phyloP scores from a whole-genome alignment of 1,140 invertebrate species.

The Drosophila nigrodunni region DNA sequence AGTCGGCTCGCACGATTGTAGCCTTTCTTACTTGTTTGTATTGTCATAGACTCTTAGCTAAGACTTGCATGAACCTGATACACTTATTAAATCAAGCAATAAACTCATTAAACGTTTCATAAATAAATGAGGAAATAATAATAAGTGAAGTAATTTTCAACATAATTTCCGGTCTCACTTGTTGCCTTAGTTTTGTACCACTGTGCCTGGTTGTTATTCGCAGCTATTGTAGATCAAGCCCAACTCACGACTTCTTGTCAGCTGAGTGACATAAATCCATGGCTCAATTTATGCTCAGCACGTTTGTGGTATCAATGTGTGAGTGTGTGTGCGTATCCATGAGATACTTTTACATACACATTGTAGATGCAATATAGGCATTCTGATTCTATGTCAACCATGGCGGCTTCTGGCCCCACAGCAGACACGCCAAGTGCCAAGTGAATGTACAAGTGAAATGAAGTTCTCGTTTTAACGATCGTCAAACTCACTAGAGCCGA shows the following conservation, averaged over 20 bases:
- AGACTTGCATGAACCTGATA: too few relatives aligned
- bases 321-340: conserved; percentile 30
- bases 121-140: neutral
- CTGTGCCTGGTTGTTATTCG: conserved; percentile 31
- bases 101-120: too few relatives aligned
- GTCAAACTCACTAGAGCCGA: conserved; percentile 65
- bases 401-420: conserved; percentile 4
- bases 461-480: conserved; percentile 61
- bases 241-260: conserved; percentile 48
- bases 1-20: too few relatives aligned
- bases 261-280: conserved; percentile 78
- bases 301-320: conserved; percentile 37
- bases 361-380: neutral
- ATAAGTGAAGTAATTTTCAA: neutral
- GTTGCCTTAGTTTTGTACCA: neutral
- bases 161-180: neutral
- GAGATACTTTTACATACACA: conserved; percentile 13
- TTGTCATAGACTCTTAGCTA: too few relatives aligned
- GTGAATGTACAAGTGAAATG: conserved; percentile 61
- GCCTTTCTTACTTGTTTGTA: too few relatives aligned
- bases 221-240: conserved; percentile 53
- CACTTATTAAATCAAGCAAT: too few relatives aligned
- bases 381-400: conserved; percentile 69
- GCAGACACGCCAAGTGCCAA: conserved; percentile 46
- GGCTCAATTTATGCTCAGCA: conserved; percentile 70